These are phyloP conservation scores for Sinhomidia bicolor DNA, from an alignment of 2,888 invertebrate species.

Conservation along the genomic window DNA sequence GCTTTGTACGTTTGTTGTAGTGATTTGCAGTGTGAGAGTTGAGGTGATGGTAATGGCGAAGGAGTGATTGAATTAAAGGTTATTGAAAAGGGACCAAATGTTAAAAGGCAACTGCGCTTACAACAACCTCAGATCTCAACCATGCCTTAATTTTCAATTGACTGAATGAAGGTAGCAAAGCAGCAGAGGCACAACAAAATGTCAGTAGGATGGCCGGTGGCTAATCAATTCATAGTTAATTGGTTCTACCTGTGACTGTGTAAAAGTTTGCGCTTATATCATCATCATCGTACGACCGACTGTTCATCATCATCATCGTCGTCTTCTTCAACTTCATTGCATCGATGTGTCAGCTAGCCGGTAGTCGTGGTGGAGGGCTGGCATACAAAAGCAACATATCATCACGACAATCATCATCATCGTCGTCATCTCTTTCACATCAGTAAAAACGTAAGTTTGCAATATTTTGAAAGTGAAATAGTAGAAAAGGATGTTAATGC, in stretches of 20 bases:
- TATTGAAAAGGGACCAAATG: slow-evolving; percentile 61
- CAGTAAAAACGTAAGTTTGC: slow-evolving; percentile 33
- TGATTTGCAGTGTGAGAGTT: slow-evolving; percentile 11
- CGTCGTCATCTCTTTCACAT: too few relatives aligned
- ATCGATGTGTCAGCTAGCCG: slow-evolving; percentile 43
- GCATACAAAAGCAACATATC: slow-evolving; percentile 6
- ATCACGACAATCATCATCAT: background rate
- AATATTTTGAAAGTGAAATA: slow-evolving; percentile 67
- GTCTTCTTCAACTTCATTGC: background rate
- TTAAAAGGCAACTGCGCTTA: slow-evolving; percentile 25
- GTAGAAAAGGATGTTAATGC: slow-evolving; percentile 31
- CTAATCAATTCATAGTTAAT: slow-evolving; percentile 51
- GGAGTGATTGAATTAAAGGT: slow-evolving; percentile 66
- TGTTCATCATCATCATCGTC: background rate
- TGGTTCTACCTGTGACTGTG: background rate
- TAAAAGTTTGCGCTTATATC: slow-evolving; percentile 11
- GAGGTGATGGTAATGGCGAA: background rate
- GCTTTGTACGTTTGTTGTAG: background rate
- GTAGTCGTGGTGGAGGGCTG: slow-evolving; percentile 14
- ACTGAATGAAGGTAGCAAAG: slow-evolving; percentile 38
- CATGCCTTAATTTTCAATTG: slow-evolving; percentile 49
- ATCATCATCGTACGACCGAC: background rate
- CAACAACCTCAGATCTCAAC: too few relatives aligned
- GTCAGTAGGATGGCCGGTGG: slow-evolving; percentile 30
- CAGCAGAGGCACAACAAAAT: background rate